Conservation (phyloP, 2,113 vertebrate species). For the Martes martes region DNA sequence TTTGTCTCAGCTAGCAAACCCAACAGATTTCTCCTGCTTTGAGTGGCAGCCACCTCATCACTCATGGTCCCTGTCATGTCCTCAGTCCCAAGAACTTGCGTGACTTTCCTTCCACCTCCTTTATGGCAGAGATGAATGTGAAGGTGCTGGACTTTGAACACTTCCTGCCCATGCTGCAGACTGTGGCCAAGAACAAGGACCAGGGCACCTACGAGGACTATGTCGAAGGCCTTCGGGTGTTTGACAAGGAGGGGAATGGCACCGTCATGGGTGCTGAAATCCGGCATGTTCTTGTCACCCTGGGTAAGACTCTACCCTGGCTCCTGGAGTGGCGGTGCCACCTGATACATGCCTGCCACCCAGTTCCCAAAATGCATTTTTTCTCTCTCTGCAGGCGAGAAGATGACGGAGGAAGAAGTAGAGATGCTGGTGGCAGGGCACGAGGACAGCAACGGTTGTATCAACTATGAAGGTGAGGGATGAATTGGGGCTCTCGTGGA, state of each 20-base stretch:
- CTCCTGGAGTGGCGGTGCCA: background rate
- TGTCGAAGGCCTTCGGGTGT: constrained; percentile 91
- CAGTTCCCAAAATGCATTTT: background rate
- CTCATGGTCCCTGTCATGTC: background rate
- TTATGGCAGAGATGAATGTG: constrained; percentile 89
- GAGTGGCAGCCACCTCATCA: background rate
- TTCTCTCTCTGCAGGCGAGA: constrained; percentile 86
- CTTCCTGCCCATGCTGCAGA: constrained; percentile 94
- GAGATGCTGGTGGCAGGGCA: constrained; percentile 93
- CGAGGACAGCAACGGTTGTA: constrained; percentile 95
- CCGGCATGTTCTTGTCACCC: constrained; percentile 94
- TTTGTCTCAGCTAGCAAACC: background rate
- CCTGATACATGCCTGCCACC: background rate
- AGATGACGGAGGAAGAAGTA: constrained; percentile 96
- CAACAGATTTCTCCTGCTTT: background rate
- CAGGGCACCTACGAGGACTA: constrained; percentile 93
- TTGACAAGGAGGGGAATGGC: constrained; percentile 95
- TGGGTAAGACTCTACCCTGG: constrained; percentile 81
- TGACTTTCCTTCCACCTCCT: background rate
- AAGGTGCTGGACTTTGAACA: constrained; percentile 93
- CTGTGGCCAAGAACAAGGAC: constrained; percentile 92
- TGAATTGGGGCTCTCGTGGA: background rate
- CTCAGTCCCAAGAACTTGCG: background rate
- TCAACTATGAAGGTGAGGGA: constrained; percentile 95
- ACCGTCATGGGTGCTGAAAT: constrained; percentile 96